A percentile compares a stretch with the other conserved stretches of the same genome.
Evolutionary conservation across 53 echinoderm and acorn worm species (phyloP).

Genomic region (Holothuria leucospilota): DNA sequence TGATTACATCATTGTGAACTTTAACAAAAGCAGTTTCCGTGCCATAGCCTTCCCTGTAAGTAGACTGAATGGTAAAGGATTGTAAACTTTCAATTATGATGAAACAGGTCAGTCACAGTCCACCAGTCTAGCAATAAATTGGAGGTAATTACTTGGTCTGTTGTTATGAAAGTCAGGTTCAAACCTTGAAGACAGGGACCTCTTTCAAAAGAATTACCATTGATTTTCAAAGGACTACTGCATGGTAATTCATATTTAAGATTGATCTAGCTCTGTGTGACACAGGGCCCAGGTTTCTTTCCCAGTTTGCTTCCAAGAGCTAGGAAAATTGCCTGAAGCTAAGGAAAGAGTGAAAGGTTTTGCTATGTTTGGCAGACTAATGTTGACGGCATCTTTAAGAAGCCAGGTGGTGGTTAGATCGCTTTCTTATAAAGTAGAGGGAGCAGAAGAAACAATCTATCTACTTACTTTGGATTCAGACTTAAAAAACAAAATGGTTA

Average conservation of each 20-base stretch:
- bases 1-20: background rate
- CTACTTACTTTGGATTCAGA: background rate
- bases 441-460: background rate
- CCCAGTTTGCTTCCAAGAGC: background rate
- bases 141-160: background rate
- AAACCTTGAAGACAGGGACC: background rate
- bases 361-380: background rate
- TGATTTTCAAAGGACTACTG: no score
- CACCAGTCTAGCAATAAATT: background rate
- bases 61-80: background rate
- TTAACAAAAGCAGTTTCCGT: constrained; percentile 2
- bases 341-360: background rate
- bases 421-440: background rate
- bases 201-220: no score
- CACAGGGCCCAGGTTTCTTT: background rate
- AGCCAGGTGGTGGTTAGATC: background rate
- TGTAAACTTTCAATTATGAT: no score
- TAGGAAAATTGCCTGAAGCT: background rate
- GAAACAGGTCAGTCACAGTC: background rate
- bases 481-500: background rate
- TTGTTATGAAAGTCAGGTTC: background rate
- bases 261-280: no score
- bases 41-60: background rate
- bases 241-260: no score
- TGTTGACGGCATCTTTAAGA: background rate